A percentile compares a stretch with the other conserved stretches of the same genome.
phyloP scores from a whole-genome alignment of 2,113 vertebrate genomes.

The Hippocampus comes region DNA sequence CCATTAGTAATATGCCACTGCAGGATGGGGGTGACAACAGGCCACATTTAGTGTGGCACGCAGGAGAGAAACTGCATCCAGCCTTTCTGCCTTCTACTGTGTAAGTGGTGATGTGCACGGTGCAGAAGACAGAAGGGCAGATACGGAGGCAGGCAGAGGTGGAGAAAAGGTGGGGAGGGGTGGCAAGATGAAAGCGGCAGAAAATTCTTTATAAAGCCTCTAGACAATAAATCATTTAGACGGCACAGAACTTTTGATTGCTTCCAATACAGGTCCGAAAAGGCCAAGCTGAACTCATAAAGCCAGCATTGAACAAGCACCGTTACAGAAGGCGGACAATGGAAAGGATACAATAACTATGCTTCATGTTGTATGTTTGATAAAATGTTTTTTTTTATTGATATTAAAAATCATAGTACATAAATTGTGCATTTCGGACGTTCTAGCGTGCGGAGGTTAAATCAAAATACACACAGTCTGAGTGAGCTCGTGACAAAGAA shows the following conservation, averaged over 20 bases:
- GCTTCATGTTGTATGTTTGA: slow-evolving; percentile 59
- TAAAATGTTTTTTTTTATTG: slow-evolving; percentile 81
- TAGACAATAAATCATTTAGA: slow-evolving; percentile 65
- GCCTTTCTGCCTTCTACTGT: slow-evolving; percentile 6
- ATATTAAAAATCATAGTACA: slow-evolving; percentile 84
- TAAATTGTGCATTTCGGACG: slow-evolving; percentile 81
- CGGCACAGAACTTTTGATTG: slow-evolving; percentile 42
- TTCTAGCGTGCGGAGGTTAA: slow-evolving; percentile 81
- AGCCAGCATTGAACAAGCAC: neutral
- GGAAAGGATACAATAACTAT: slow-evolving; percentile 26
- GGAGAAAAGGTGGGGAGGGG: slow-evolving; percentile 18
- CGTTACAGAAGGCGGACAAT: neutral
- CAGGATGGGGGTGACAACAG: slow-evolving; percentile 42
- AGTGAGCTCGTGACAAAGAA: slow-evolving; percentile 72
- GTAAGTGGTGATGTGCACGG: slow-evolving; percentile 41
- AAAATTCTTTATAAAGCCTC: slow-evolving; percentile 44
- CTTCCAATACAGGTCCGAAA: slow-evolving; percentile 45
- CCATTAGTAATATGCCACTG: slow-evolving; percentile 30
- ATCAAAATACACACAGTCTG: slow-evolving; percentile 78
- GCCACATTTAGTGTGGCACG: slow-evolving; percentile 46
- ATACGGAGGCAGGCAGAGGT: slow-evolving; percentile 5
- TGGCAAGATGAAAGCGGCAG: slow-evolving; percentile 51
- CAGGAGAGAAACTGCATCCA: slow-evolving; percentile 31
- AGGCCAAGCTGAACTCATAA: slow-evolving; percentile 5
- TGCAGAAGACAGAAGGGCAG: slow-evolving; percentile 28